Percentiles rank a stretch among this genome's conserved stretches.
Conservation (phyloP, 2,888 invertebrate genomes). For the Alviniconcha strummeri region DNA sequence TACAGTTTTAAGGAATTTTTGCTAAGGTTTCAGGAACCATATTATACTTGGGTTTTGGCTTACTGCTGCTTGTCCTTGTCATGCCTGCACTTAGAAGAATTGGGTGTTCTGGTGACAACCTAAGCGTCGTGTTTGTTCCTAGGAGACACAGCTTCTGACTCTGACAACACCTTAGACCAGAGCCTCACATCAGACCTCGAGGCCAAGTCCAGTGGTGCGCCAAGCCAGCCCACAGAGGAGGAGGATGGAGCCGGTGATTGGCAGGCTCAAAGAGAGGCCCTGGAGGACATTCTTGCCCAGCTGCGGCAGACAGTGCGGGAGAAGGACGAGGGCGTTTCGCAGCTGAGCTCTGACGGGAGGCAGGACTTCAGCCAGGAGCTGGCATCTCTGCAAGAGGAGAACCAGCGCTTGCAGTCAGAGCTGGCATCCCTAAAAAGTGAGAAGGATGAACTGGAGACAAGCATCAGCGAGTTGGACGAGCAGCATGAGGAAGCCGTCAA, state of each 20-base stretch:
- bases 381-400: slow-evolving; percentile 17
- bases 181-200: slow-evolving; percentile 21
- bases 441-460: slow-evolving; percentile 71
- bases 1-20: too few relatives aligned
- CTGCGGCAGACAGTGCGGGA: slow-evolving; percentile 58
- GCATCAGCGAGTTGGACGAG: slow-evolving; percentile 83
- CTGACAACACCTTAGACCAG: slow-evolving; percentile 29
- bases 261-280: slow-evolving; percentile 67
- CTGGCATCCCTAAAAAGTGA: slow-evolving; percentile 16
- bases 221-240: neutral
- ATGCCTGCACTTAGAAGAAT: too few relatives aligned
- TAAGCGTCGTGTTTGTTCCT: too few relatives aligned
- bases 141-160: slow-evolving; percentile 1
- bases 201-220: neutral
- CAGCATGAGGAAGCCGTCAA: slow-evolving; percentile 81
- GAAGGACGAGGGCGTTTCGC: slow-evolving; percentile 47
- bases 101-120: too few relatives aligned
- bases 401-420: slow-evolving; percentile 30
- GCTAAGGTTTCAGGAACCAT: too few relatives aligned
- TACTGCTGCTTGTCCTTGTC: too few relatives aligned
- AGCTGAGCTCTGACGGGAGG: slow-evolving; percentile 35
- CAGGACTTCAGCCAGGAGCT: slow-evolving; percentile 39
- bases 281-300: slow-evolving; percentile 65
- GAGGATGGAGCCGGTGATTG: slow-evolving; percentile 53
- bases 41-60: too few relatives aligned